phyloP scores from a whole-genome alignment of 2,113 vertebrate species.

The Ciconia stormi region DNA sequence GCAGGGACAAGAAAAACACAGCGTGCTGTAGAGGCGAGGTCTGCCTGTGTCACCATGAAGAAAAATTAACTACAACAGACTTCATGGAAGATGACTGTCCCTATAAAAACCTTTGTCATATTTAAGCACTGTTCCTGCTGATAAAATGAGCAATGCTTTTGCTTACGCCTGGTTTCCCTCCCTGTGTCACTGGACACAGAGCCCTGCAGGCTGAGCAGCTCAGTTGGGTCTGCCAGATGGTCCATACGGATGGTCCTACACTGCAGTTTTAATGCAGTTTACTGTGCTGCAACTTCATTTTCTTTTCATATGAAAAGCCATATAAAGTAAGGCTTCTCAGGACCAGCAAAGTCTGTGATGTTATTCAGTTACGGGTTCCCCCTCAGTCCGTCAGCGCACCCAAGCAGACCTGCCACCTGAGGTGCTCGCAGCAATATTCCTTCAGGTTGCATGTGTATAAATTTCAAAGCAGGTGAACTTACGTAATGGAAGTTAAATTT shows the following conservation, averaged over 20 bases:
- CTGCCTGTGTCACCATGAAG: neutral
- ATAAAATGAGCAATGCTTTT: neutral
- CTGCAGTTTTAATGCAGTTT: neutral
- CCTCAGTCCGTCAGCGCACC: neutral
- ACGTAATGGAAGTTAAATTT: accelerated
- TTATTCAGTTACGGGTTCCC: neutral
- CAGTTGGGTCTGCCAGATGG: neutral
- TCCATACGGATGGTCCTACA: neutral
- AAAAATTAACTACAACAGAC: neutral
- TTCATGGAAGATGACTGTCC: neutral
- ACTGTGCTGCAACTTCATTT: neutral
- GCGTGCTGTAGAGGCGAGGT: accelerated
- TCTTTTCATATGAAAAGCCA: accelerated
- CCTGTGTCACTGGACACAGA: neutral
- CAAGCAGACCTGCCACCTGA: neutral
- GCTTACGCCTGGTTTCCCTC: neutral
- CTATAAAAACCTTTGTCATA: neutral
- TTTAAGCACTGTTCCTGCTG: neutral
- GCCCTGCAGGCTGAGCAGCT: neutral
- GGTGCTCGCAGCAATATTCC: neutral
- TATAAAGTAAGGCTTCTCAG: neutral
- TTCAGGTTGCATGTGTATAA: neutral
- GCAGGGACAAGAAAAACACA: neutral
- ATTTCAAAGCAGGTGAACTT: neutral
- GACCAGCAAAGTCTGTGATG: neutral